phyloP scores from a whole-genome alignment of 2,113 vertebrate species.

The Semicossyphus pulcher region DNA sequence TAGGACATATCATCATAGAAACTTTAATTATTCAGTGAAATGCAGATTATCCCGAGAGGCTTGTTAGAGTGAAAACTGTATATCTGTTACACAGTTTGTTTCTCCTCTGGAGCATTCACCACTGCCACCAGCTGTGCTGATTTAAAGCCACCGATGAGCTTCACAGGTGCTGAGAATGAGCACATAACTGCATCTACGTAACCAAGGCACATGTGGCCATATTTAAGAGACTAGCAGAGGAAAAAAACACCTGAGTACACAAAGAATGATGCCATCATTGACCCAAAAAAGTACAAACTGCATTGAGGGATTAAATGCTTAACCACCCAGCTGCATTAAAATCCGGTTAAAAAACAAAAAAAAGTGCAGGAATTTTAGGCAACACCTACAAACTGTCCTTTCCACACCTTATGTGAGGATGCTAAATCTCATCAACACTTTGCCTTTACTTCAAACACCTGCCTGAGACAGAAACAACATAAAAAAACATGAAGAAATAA shows the following conservation, averaged over 20 bases:
- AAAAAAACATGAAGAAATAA: neutral
- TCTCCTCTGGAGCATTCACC: constrained; percentile 19
- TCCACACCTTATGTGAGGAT: constrained; percentile 39
- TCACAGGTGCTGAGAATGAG: neutral
- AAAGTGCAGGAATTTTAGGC: neutral
- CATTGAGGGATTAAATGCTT: constrained; percentile 6
- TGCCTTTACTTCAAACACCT: constrained; percentile 23
- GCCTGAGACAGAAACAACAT: neutral
- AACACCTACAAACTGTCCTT: constrained; percentile 34
- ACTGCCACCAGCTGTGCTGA: neutral
- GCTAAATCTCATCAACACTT: constrained; percentile 53
- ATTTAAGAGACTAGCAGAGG: neutral
- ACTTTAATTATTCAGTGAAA: neutral
- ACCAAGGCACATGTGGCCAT: neutral
- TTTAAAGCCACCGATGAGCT: neutral
- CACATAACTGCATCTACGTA: neutral
- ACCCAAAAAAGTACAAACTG: neutral
- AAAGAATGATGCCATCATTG: neutral
- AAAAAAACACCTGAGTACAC: neutral
- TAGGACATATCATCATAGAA: neutral
- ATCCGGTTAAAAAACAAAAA: constrained; percentile 1
- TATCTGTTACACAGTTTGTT: neutral
- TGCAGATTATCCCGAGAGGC: neutral
- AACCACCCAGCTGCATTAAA: neutral
- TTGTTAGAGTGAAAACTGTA: constrained; percentile 4